Percentiles rank a stretch among this genome's conserved stretches.
phyloP scores from a whole-genome alignment of 2,797 vertebrate species.

The Pelobates cultripes region DNA sequence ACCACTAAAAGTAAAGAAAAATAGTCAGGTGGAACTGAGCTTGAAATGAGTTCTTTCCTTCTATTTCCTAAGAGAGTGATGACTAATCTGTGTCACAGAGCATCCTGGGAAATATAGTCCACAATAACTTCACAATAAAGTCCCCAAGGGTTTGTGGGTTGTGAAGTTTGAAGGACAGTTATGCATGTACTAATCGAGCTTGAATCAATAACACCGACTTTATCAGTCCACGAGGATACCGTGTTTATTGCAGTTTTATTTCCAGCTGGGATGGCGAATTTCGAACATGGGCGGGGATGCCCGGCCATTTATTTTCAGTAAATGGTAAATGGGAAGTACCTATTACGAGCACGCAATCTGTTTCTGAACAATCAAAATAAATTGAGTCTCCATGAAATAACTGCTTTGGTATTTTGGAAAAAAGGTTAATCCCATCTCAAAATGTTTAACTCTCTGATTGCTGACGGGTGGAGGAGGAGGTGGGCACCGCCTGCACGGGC shows the following conservation, averaged over 20 bases:
- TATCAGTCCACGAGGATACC: neutral
- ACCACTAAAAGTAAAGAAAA: no score
- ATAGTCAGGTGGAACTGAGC: no score
- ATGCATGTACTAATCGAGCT: neutral
- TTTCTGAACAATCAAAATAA: neutral
- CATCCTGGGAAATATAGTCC: no score
- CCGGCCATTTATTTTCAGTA: neutral
- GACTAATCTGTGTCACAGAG: no score
- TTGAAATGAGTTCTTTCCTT: no score
- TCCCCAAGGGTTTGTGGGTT: neutral
- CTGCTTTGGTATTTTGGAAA: neutral
- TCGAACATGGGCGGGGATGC: neutral
- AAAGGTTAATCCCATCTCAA: constrained; percentile 8
- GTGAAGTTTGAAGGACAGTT: neutral
- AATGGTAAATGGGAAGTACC: neutral
- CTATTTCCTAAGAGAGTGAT: no score
- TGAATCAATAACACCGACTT: neutral
- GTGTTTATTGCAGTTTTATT: neutral
- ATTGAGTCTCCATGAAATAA: neutral
- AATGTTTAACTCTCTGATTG: constrained; percentile 8
- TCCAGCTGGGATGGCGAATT: neutral
- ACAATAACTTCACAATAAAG: neutral
- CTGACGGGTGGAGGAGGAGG: neutral
- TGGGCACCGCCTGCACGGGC: neutral
- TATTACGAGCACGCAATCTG: neutral